These are phyloP conservation scores for Galerucella calmariensis DNA, from an alignment of 2,888 invertebrate genomes.

Conservation along the genomic window DNA sequence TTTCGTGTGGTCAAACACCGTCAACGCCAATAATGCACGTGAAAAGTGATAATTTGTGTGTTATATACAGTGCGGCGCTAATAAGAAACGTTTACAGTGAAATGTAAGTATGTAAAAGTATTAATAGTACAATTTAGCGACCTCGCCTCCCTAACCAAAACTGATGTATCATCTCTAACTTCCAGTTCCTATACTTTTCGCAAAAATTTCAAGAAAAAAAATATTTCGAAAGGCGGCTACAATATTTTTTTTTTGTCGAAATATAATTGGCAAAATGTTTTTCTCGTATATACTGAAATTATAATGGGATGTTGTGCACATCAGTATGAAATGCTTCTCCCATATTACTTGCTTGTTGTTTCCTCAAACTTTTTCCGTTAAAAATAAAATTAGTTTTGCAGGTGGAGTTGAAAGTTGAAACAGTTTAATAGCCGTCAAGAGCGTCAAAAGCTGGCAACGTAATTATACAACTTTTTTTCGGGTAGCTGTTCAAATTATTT, in stretches of 20 bases:
- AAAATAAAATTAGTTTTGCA: constrained; percentile 20
- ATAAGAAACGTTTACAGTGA: too few relatives aligned
- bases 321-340: background rate
- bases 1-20: background rate
- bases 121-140: too few relatives aligned
- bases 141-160: too few relatives aligned
- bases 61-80: too few relatives aligned
- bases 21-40: background rate
- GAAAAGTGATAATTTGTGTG: background rate
- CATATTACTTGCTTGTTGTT: background rate
- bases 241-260: background rate
- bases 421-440: constrained; percentile 12
- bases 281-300: background rate
- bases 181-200: too few relatives aligned
- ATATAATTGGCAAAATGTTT: background rate
- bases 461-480: background rate
- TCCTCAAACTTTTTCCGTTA: background rate
- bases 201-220: background rate
- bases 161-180: too few relatives aligned
- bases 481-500: too few relatives aligned
- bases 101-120: too few relatives aligned
- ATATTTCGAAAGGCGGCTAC: background rate
- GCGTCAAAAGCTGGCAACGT: constrained; percentile 6
- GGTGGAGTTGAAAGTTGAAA: constrained; percentile 15
- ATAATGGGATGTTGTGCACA: background rate